phyloP scores from a whole-genome alignment of 2,797 vertebrate genomes.

The Taenioides sp. region DNA sequence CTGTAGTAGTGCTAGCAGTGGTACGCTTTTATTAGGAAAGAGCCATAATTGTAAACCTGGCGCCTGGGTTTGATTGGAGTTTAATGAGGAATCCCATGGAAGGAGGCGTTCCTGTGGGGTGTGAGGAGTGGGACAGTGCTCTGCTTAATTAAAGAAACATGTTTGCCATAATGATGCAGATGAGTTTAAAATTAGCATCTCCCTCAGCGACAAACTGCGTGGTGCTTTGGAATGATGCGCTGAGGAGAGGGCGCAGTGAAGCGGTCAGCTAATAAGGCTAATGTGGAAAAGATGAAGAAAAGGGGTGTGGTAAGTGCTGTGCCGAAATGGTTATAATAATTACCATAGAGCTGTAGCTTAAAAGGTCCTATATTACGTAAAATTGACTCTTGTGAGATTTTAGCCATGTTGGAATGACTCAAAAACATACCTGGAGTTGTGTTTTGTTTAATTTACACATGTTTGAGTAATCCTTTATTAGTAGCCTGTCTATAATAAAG shows the following conservation, averaged over 20 bases:
- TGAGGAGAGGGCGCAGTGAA: slow-evolving; percentile 19
- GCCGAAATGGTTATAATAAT: not conserved
- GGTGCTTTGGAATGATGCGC: slow-evolving; percentile 19
- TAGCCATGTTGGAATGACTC: too few relatives aligned
- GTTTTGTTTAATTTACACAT: too few relatives aligned
- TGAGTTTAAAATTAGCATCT: slow-evolving; percentile 59
- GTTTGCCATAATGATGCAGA: slow-evolving; percentile 62
- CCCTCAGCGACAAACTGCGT: slow-evolving; percentile 18
- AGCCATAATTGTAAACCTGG: slow-evolving; percentile 16
- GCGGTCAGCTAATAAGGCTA: not conserved
- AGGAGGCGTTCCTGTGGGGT: slow-evolving; percentile 51
- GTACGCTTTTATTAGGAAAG: slow-evolving; percentile 35
- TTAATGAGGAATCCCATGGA: slow-evolving; percentile 67
- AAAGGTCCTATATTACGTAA: too few relatives aligned
- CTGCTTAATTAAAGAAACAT: slow-evolving; percentile 70
- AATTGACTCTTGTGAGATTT: too few relatives aligned
- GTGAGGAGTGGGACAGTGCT: slow-evolving; percentile 52
- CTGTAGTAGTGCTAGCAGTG: not conserved
- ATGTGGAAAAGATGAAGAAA: not conserved
- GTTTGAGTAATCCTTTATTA: too few relatives aligned
- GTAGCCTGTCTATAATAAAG: too few relatives aligned
- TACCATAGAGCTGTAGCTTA: too few relatives aligned
- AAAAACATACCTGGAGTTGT: too few relatives aligned
- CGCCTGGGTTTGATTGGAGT: slow-evolving; percentile 48
- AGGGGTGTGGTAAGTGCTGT: not conserved